Conservation (phyloP, 2,888 invertebrate species). For the Bombyx huttoni region DNA sequence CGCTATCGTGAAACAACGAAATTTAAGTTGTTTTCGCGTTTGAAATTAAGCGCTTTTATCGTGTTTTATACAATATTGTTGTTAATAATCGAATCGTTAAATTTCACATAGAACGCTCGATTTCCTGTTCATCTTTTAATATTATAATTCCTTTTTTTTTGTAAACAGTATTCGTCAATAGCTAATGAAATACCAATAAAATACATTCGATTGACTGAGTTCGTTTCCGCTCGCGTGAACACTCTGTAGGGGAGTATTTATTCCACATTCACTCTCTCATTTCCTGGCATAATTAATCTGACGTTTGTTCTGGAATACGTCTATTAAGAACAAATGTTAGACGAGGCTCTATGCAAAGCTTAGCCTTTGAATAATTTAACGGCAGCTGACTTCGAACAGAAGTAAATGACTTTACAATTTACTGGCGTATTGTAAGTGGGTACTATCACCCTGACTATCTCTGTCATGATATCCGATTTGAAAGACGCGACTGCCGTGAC, state of each 20-base stretch:
- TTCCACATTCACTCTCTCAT: neutral
- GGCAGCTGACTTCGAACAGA: neutral
- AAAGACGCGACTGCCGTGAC: too few species aligned
- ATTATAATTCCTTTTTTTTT: too few species aligned
- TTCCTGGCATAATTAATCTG: neutral
- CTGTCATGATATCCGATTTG: too few species aligned
- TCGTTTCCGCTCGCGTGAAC: too few species aligned
- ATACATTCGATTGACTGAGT: too few species aligned
- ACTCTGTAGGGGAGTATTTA: neutral
- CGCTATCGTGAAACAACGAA: conserved; percentile 27
- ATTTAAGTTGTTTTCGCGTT: conserved; percentile 19
- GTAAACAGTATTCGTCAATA: too few species aligned
- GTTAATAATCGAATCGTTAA: too few species aligned
- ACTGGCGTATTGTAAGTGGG: too few species aligned
- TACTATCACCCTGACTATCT: too few species aligned
- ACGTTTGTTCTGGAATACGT: neutral
- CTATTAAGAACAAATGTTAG: neutral
- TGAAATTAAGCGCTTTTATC: conserved; percentile 9
- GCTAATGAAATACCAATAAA: too few species aligned
- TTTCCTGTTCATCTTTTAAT: too few species aligned
- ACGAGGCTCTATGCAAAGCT: neutral
- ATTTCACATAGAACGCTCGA: too few species aligned
- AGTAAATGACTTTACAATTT: neutral
- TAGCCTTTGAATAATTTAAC: neutral
- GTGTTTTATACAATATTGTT: conserved; percentile 11